These are phyloP conservation scores for Noctilio leporinus DNA, from an alignment of 2,113 vertebrate species.

Conservation along the genomic window DNA sequence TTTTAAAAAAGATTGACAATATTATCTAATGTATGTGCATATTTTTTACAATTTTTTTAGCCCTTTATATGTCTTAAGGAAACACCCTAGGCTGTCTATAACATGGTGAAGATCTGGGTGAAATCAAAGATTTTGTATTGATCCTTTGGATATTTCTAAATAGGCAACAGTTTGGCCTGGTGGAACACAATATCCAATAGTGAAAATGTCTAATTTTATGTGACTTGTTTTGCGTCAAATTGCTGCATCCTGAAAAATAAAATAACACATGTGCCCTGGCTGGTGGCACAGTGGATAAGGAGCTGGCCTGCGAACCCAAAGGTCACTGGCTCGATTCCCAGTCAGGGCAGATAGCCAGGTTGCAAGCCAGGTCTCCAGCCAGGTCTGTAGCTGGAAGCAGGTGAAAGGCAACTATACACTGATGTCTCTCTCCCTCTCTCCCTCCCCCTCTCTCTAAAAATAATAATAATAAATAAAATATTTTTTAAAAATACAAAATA, in stretches of 20 bases:
- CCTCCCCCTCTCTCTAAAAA: too few relatives aligned
- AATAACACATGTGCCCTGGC: not conserved
- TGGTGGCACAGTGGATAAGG: too few relatives aligned
- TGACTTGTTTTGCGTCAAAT: not conserved
- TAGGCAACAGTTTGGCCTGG: not conserved
- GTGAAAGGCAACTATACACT: too few relatives aligned
- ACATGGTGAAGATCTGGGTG: not conserved
- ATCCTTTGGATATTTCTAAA: conserved; percentile 18
- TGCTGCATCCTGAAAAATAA: not conserved
- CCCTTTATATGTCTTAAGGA: not conserved
- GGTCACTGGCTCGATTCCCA: too few relatives aligned
- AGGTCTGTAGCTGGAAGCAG: too few relatives aligned
- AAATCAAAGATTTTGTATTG: not conserved
- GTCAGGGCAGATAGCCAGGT: too few relatives aligned
- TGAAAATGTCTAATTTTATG: not conserved
- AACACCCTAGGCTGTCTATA: not conserved
- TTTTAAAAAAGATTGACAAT: not conserved
- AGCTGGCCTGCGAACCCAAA: too few relatives aligned
- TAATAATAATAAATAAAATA: too few relatives aligned
- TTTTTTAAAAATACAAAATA: not conserved
- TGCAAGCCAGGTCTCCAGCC: too few relatives aligned
- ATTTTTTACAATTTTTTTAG: not conserved
- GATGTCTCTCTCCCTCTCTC: too few relatives aligned
- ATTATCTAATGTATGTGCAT: not conserved
- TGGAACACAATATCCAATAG: not conserved